Conservation (phyloP, 2,888 invertebrate species). For the Fragum whitleyi region DNA sequence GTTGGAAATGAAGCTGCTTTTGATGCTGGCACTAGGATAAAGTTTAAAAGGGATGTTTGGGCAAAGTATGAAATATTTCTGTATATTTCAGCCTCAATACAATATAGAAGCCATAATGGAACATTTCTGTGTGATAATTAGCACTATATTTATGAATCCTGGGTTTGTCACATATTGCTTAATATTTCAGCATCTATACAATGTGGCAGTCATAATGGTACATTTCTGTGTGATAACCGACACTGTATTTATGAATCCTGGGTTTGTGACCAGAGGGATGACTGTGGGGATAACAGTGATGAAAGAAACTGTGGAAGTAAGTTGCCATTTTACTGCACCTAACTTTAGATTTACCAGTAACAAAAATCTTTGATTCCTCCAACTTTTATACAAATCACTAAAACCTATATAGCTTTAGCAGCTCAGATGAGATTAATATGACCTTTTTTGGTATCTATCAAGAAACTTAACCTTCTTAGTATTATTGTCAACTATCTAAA, state of each 20-base stretch:
- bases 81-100: conserved; percentile 63
- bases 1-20: no score
- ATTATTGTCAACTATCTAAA: no score
- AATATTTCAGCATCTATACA: conserved; percentile 66
- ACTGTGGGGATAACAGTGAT: conserved; percentile 86
- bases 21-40: no score
- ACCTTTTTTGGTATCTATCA: no score
- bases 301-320: conserved; percentile 85
- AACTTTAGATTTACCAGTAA: neutral
- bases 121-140: conserved; percentile 86
- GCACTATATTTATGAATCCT: conserved; percentile 85
- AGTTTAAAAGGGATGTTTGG: no score
- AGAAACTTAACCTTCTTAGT: no score
- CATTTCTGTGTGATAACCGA: conserved; percentile 85
- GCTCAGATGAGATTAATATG: no score
- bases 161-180: conserved; percentile 85
- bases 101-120: conserved; percentile 81
- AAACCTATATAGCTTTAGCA: no score
- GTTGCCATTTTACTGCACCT: no score
- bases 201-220: conserved; percentile 81
- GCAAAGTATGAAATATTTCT: neutral
- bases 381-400: no score
- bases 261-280: conserved; percentile 86
- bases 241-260: conserved; percentile 86
- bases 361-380: neutral